Evolutionary conservation across 2,113 vertebrate genomes (phyloP), one percentile per base, ranked within the genome.

Genomic region (Ceyx melanurus): DNA sequence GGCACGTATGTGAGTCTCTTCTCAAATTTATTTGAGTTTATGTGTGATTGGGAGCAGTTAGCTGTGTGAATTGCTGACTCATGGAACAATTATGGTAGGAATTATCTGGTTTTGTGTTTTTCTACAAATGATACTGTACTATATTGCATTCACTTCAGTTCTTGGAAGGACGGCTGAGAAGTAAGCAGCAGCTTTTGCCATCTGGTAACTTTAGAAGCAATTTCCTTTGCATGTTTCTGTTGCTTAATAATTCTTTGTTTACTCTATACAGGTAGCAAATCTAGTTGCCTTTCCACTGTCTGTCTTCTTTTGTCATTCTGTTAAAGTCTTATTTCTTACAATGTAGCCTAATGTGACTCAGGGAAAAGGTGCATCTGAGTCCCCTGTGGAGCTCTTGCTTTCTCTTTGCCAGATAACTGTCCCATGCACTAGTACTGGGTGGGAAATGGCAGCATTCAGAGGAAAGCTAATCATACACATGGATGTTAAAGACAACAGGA

Each of bases 21-120:
- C 79, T 90, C 90, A 95, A 82, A 96, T 95, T 95, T 95, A 94
- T 94, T 90, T 79, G 85, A 93, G 78, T 92, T 95, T 93, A 61
- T 96, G 58, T 97, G 78, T 94, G 88, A 33, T 2, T 95, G 96
- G 97, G 96, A 97, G 93, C 95, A 95, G 90, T 97, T 96, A 97
- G 91, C 78, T 23, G 91, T 56, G 50, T 95, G 92, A 92, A 40
- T 65, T 96, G 96, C 96, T 97, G 97, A 97, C 96, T 97, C 96
- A 96, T 94, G 88, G 94, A 97, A 95, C 93, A 91, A 67, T 97
- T 95, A 94, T 51, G 89, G 91, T n/a, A 94, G 75, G 31, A 61
- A 88, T 93, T 78, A 58, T 92, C 50, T 82, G 57, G 2, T 37
- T 86, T 51, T 82, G 42, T 94, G 89, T 78, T 92, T 96, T 92